These are phyloP conservation scores for Molanna angustata DNA, from an alignment of 2,888 invertebrate genomes.

Conservation along the genomic window DNA sequence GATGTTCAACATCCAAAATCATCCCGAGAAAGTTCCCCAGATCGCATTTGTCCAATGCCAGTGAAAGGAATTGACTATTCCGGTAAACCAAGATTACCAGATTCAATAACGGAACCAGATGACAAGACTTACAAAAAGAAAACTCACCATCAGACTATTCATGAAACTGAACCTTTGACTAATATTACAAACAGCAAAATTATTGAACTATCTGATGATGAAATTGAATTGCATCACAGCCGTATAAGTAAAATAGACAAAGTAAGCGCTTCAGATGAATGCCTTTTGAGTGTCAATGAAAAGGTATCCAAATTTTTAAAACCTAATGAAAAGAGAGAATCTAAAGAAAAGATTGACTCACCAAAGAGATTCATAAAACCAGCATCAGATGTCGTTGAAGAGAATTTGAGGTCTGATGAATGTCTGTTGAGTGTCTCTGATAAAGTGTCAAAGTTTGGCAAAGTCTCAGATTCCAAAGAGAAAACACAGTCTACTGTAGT, in stretches of 20 bases:
- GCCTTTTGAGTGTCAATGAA: constrained; percentile 60
- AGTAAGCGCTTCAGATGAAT: constrained; percentile 53
- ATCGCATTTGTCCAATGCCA: constrained; percentile 66
- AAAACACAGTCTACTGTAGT: constrained; percentile 40
- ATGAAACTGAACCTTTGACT: constrained; percentile 61
- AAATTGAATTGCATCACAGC: constrained; percentile 47
- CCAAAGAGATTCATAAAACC: constrained; percentile 35
- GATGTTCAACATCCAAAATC: constrained; percentile 72
- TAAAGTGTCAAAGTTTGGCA: constrained; percentile 67
- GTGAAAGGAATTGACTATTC: constrained; percentile 58
- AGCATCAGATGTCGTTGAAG: constrained; percentile 54
- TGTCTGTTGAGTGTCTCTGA: constrained; percentile 65
- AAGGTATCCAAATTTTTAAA: constrained; percentile 57
- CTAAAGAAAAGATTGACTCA: constrained; percentile 42
- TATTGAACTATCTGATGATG: constrained; percentile 54
- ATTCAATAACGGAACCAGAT: constrained; percentile 72
- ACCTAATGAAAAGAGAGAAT: constrained; percentile 5
- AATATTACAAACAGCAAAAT: constrained; percentile 47
- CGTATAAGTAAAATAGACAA: constrained; percentile 39
- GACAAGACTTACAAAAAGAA: constrained; percentile 53
- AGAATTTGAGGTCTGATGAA: constrained; percentile 56
- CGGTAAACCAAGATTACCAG: constrained; percentile 67
- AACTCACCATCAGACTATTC: constrained; percentile 44
- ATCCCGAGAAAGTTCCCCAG: constrained; percentile 72
- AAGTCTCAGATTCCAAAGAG: constrained; percentile 46